Evolutionary conservation across 2,888 invertebrate genomes (phyloP).

Genomic region (Sarcophaga rosellei): DNA sequence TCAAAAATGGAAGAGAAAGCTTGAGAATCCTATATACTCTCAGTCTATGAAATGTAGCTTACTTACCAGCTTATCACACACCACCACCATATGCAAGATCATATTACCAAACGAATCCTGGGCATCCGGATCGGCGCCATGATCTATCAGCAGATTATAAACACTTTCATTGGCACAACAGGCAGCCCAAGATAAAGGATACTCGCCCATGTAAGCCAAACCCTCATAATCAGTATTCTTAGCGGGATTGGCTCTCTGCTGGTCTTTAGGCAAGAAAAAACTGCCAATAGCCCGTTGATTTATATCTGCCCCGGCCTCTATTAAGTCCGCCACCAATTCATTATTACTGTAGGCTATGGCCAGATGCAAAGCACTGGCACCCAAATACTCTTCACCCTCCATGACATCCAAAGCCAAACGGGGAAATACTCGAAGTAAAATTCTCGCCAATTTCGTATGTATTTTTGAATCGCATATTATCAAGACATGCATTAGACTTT

Average conservation of each 20-base stretch:
- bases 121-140: constrained; percentile 96
- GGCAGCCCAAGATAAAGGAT: constrained; percentile 98
- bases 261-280: constrained; percentile 97
- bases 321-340: constrained; percentile 95
- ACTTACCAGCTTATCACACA: constrained; percentile 95
- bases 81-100: constrained; percentile 99
- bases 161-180: constrained; percentile 98
- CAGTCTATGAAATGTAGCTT: background rate
- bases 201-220: constrained; percentile 97
- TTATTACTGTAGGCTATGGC: constrained; percentile 98
- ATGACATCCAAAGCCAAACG: constrained; percentile 95
- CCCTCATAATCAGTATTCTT: constrained; percentile 97
- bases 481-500: constrained; percentile 95
- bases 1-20: constrained; percentile 26
- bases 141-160: constrained; percentile 95
- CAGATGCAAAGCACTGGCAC: constrained; percentile 96
- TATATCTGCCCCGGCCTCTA: constrained; percentile 95
- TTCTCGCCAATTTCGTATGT: constrained; percentile 88
- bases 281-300: constrained; percentile 96
- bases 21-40: background rate
- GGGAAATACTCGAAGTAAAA: constrained; percentile 94
- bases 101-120: constrained; percentile 99
- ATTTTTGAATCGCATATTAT: constrained; percentile 96
- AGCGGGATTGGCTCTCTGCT: constrained; percentile 89
- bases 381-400: constrained; percentile 98